phyloP scores from a whole-genome alignment of 2,797 vertebrate species.

The Uromys caudimaculatus region DNA sequence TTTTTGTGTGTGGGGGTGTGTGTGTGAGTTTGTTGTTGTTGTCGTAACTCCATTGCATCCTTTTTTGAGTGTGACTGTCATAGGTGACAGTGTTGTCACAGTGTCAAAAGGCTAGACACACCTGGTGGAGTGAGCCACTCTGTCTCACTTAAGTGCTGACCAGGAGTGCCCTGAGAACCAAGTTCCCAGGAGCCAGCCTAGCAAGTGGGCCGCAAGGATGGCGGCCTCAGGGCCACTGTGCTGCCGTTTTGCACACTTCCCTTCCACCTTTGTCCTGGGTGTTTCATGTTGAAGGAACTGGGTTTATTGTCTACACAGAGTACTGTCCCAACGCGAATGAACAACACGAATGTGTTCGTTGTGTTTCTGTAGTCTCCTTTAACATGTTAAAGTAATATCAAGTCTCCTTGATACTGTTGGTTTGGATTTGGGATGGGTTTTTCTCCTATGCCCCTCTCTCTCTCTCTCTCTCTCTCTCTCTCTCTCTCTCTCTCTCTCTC shows the following conservation, averaged over 20 bases:
- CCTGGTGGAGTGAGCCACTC: not conserved
- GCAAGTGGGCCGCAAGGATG: not conserved
- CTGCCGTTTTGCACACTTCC: not conserved
- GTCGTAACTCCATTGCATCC: not conserved
- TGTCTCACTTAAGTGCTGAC: not conserved
- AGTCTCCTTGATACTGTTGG: not conserved
- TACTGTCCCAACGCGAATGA: not conserved
- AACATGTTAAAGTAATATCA: not conserved
- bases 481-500: too few relatives aligned
- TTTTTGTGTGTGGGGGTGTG: too few relatives aligned
- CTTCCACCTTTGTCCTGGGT: not conserved
- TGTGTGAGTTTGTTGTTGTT: not conserved
- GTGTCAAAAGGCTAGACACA: not conserved
- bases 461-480: too few relatives aligned
- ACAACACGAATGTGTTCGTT: not conserved
- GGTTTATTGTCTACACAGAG: not conserved
- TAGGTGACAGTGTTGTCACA: not conserved
- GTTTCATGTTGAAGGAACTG: not conserved
- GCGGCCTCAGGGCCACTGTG: not conserved
- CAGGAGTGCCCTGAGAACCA: not conserved
- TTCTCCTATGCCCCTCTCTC: too few relatives aligned
- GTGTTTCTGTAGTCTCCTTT: not conserved
- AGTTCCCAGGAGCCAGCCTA: not conserved
- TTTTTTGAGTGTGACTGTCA: not conserved
- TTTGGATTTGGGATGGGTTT: not conserved